Conservation (phyloP, 1,140 invertebrate genomes). For the Radopholus similis region DNA sequence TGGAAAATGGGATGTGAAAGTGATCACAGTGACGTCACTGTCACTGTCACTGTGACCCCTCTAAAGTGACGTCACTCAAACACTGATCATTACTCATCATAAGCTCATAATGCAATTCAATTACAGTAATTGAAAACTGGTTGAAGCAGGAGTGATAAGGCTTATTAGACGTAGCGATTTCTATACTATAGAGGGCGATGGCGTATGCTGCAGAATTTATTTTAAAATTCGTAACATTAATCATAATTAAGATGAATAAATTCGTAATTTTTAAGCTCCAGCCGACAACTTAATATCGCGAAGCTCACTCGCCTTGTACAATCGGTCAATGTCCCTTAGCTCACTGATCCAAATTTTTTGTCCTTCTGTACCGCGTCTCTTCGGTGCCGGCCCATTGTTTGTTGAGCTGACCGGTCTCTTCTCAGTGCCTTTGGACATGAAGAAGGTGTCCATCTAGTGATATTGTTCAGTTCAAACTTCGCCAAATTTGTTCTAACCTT, state of each 20-base stretch:
- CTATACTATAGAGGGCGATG: no score
- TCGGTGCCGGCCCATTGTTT: slow-evolving; percentile 2
- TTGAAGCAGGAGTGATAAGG: no score
- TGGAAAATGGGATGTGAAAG: no score
- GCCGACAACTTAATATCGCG: slow-evolving; percentile 37
- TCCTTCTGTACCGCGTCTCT: slow-evolving; percentile 17
- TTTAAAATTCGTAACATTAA: not conserved
- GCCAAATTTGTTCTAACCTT: slow-evolving; percentile 24
- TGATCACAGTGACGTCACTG: no score
- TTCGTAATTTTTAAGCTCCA: slow-evolving; percentile 12
- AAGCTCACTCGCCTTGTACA: slow-evolving; percentile 36
- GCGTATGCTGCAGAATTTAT: no score
- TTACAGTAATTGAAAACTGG: no score
- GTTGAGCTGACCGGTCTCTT: not conserved
- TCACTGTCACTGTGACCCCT: no score
- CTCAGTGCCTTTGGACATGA: slow-evolving; percentile 1
- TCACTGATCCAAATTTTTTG: slow-evolving; percentile 45
- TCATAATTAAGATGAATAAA: not conserved
- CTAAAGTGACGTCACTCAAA: no score
- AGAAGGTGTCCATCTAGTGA: slow-evolving; percentile 33
- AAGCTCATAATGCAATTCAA: no score
- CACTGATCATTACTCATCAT: no score
- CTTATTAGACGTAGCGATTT: no score
- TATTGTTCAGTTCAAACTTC: not conserved
- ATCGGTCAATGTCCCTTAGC: slow-evolving; percentile 38